Evolutionary conservation across 2,113 vertebrate species (phyloP).

Genomic region (Tetraodon nigroviridis): DNA sequence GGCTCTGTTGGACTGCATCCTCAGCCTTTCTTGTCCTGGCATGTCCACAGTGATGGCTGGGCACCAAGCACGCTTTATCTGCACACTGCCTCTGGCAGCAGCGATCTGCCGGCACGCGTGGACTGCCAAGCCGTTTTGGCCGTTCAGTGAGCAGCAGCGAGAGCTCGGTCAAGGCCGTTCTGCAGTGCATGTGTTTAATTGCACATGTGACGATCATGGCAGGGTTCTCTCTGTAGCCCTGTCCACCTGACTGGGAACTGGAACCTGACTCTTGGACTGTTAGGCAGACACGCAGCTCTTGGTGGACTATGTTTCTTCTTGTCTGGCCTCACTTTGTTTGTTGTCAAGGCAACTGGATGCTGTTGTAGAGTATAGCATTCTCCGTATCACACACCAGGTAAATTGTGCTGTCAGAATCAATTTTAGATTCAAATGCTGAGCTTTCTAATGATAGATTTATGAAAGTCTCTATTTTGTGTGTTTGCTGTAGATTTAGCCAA

Average conservation of each 20-base stretch:
- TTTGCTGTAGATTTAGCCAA: conserved; percentile 12
- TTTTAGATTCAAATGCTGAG: not conserved
- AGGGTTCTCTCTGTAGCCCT: conserved; percentile 2
- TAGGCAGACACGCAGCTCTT: conserved; percentile 9
- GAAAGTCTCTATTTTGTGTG: conserved; percentile 2
- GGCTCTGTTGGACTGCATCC: conserved; percentile 22
- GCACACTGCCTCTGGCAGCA: conserved; percentile 34
- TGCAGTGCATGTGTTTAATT: conserved; percentile 34
- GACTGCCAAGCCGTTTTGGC: conserved; percentile 29
- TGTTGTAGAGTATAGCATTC: conserved; percentile 26
- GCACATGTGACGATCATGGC: conserved; percentile 31
- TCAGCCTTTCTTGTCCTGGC: conserved; percentile 37
- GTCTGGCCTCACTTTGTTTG: not conserved
- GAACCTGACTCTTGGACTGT: conserved; percentile 1
- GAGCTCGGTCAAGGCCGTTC: conserved; percentile 19
- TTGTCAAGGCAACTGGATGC: conserved; percentile 14
- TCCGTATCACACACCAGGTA: conserved; percentile 7
- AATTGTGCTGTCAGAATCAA: not conserved
- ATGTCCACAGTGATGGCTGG: conserved; percentile 41
- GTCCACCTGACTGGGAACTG: conserved; percentile 30
- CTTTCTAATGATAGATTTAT: not conserved
- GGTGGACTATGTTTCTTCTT: conserved; percentile 11
- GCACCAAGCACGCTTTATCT: conserved; percentile 46
- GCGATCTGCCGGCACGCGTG: conserved; percentile 15
- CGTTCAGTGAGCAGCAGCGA: conserved; percentile 6